Evolutionary conservation across 1,140 invertebrate species (phyloP).

Genomic region (Neotoxoptera formosana): DNA sequence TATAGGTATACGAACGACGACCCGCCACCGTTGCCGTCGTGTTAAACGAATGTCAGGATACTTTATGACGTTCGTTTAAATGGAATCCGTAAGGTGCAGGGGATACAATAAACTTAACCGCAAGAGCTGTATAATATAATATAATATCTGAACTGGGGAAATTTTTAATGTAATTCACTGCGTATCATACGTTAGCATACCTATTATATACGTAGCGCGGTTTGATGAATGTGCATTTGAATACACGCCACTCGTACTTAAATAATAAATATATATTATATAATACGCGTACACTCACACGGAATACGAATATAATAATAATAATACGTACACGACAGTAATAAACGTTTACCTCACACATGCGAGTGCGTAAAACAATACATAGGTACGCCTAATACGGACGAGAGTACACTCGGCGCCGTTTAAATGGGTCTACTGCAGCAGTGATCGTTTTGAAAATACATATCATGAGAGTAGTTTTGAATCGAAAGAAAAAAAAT

Average conservation of each 20-base stretch:
- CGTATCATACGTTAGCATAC: too few species aligned
- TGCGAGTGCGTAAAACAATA: not conserved
- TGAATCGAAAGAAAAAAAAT: not conserved
- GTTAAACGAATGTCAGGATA: constrained; percentile 43
- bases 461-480: not conserved
- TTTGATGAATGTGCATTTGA: constrained; percentile 34
- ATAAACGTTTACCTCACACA: not conserved
- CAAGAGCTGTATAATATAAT: not conserved
- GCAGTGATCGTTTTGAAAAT: not conserved
- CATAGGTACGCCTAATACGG: too few species aligned
- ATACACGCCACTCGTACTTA: not conserved
- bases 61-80: constrained; percentile 33
- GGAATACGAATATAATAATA: not conserved
- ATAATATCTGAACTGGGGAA: constrained; percentile 10
- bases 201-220: too few species aligned
- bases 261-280: not conserved
- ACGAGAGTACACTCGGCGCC: not conserved
- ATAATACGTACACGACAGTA: not conserved
- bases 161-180: not conserved
- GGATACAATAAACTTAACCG: constrained; percentile 4
- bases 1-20: constrained; percentile 10
- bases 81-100: constrained; percentile 28
- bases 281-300: too few species aligned
- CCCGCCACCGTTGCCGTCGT: not conserved
- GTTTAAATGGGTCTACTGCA: not conserved